These are phyloP conservation scores for Trypoxylus dichotomus DNA, from an alignment of 1,140 invertebrate species.

Conservation along the genomic window DNA sequence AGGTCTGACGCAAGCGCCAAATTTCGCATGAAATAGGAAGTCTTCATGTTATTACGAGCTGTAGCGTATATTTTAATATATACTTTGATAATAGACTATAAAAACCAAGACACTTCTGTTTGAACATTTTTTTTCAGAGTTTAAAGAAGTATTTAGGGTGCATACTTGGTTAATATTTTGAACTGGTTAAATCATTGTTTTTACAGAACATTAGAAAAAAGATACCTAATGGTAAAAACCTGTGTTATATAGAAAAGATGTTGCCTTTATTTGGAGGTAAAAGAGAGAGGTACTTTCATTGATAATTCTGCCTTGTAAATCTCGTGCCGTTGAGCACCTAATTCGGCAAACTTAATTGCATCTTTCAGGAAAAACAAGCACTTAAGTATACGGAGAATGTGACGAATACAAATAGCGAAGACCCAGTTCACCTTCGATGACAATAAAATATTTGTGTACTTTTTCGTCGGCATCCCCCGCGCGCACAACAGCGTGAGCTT, in stretches of 20 bases:
- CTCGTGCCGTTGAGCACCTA: neutral
- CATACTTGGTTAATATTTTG: too few relatives aligned
- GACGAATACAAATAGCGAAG: constrained; percentile 23
- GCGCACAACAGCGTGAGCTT: neutral
- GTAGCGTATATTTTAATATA: too few relatives aligned
- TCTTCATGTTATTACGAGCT: too few relatives aligned
- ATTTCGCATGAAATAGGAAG: too few relatives aligned
- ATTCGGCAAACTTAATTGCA: constrained; percentile 18
- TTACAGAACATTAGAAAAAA: too few relatives aligned
- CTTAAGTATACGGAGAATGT: constrained; percentile 17
- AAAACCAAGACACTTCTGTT: too few relatives aligned
- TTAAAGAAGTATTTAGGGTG: too few relatives aligned
- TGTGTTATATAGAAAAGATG: neutral
- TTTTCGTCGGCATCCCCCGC: neutral
- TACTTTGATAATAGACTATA: too few relatives aligned
- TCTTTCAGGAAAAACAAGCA: constrained; percentile 17
- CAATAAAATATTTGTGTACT: constrained; percentile 26
- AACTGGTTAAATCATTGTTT: too few relatives aligned
- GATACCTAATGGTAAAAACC: neutral
- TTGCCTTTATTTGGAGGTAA: neutral
- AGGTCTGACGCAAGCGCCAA: too few relatives aligned
- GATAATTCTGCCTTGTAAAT: constrained; percentile 17
- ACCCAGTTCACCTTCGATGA: constrained; percentile 20
- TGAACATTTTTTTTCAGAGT: too few relatives aligned
- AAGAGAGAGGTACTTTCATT: neutral